phyloP scores from a whole-genome alignment of 2,113 vertebrate genomes.

The Laterallus jamaicensis region DNA sequence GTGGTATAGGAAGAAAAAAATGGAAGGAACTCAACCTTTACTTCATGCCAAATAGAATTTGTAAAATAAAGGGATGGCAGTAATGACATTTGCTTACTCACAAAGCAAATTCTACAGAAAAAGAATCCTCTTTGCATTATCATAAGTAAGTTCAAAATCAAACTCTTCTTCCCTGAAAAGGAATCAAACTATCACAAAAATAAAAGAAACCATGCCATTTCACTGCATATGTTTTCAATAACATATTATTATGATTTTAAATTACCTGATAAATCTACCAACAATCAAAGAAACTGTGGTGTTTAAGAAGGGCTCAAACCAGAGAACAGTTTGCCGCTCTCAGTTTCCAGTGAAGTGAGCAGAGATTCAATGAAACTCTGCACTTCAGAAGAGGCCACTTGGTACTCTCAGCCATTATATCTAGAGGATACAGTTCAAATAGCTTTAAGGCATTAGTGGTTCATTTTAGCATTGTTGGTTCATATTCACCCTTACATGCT shows the following conservation, averaged over 20 bases:
- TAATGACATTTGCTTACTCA: not conserved
- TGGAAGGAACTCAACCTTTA: not conserved
- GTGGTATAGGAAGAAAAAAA: not conserved
- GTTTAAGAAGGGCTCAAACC: not conserved
- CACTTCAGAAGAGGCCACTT: not conserved
- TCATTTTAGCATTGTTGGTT: not conserved
- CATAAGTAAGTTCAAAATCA: not conserved
- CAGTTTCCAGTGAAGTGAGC: not conserved
- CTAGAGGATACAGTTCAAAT: not conserved
- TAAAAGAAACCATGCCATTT: not conserved
- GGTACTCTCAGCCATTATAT: not conserved
- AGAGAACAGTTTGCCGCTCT: not conserved
- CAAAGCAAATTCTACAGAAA: not conserved
- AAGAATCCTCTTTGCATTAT: not conserved
- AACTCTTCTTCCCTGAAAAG: not conserved
- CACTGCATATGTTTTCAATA: not conserved
- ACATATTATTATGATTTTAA: not conserved
- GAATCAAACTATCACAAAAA: not conserved
- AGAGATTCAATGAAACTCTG: not conserved
- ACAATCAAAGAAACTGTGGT: not conserved
- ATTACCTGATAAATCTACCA: not conserved
- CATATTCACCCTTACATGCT: not conserved
- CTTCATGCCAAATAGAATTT: not conserved
- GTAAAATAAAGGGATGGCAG: not conserved
- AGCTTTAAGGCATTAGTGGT: not conserved